Base-by-base conservation (phyloP, 35 echinoderm and acorn worm species). In the Stichopus chloronotus region DNA sequence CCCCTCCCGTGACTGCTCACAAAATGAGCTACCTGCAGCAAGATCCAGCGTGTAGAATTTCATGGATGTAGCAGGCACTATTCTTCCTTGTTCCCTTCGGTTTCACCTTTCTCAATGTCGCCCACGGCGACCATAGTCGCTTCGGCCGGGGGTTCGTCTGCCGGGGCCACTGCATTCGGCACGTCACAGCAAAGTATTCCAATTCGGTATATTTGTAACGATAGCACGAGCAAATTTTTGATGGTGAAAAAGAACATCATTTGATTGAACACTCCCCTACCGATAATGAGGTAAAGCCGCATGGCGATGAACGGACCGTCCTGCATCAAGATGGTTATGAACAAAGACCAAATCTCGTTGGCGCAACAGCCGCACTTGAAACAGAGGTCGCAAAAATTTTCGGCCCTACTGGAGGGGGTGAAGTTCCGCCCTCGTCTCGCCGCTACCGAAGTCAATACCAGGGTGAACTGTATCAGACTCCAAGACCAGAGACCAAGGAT, bases 221-320 rank as follows among this genome's bases (percentile, higher is more conserved):
- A 57, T 7, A 99, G 63, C 1, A 99, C 95, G 10, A 99, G 52
- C 3, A 95, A 78, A 71, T 99, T 99, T 72, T 99, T 99, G 59
- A 92, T 88, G 1, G 94, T 96, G 79, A 99, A 99, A 79, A 99
- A 99, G 9, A 99, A 82, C 92, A 99, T 96, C 94, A 95, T 95
- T 54, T 96, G 93, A 61, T 93, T 96, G 79, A 99, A 90, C 55
- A 95, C 71, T 9, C 81, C 63, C 69, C 92, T 58, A 9, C 95
- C 7, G 52, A 96, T 96, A 12, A 96, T 87, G 4, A 99, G 93
- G 63, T 93, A 96, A 23, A 99, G 93, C 9, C 97, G 79, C 95
- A 99, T 96, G 11, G 19, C 91, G 25, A 99, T 56, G 81, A 99
- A 96, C 59, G 95, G 97, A 9, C 72, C 88, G 84, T 99, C 97